A percentile compares a stretch with the other conserved stretches of the same genome.
These are phyloP conservation scores for Cryptocheilus praepositus DNA, from an alignment of 2,888 invertebrate genomes.

Conservation along the genomic window DNA sequence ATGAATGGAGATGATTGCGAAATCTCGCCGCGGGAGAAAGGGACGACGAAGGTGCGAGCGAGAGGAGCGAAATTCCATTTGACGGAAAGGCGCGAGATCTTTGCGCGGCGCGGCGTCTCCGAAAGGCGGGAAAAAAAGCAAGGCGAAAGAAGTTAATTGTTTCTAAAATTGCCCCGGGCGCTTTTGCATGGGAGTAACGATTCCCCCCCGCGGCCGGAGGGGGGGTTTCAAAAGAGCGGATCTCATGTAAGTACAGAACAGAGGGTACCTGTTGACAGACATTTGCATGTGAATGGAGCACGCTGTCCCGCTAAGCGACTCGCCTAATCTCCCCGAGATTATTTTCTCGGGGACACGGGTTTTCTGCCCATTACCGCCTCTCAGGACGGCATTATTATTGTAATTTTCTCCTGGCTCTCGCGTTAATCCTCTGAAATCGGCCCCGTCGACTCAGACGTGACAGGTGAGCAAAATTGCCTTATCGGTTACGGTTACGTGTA, in stretches of 20 bases:
- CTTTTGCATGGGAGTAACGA: constrained; percentile 1
- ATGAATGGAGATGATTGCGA: too few relatives aligned
- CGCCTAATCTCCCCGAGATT: constrained; percentile 66
- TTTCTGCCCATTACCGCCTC: constrained; percentile 61
- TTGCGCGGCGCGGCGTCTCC: too few relatives aligned
- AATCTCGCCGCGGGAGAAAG: background rate
- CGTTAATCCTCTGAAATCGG: constrained; percentile 38
- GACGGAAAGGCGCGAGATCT: background rate
- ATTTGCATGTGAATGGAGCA: constrained; percentile 71
- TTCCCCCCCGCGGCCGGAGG: constrained; percentile 11
- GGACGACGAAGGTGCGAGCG: background rate
- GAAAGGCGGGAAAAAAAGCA: background rate
- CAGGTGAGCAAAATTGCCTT: constrained; percentile 12
- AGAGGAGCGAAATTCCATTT: background rate
- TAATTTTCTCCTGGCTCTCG: constrained; percentile 40
- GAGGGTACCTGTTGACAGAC: constrained; percentile 66
- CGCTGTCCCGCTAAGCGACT: constrained; percentile 55
- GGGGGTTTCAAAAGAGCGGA: constrained; percentile 20
- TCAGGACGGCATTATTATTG: constrained; percentile 56
- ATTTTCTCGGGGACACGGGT: constrained; percentile 63
- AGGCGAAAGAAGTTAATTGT: constrained; percentile 35
- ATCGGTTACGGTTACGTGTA: too few relatives aligned
- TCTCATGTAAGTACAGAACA: constrained; percentile 18
- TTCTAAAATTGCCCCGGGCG: constrained; percentile 45
- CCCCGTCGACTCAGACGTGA: constrained; percentile 16